These are phyloP conservation scores for Zaprionus ornatus DNA, from an alignment of 1,140 invertebrate genomes.

Conservation along the genomic window DNA sequence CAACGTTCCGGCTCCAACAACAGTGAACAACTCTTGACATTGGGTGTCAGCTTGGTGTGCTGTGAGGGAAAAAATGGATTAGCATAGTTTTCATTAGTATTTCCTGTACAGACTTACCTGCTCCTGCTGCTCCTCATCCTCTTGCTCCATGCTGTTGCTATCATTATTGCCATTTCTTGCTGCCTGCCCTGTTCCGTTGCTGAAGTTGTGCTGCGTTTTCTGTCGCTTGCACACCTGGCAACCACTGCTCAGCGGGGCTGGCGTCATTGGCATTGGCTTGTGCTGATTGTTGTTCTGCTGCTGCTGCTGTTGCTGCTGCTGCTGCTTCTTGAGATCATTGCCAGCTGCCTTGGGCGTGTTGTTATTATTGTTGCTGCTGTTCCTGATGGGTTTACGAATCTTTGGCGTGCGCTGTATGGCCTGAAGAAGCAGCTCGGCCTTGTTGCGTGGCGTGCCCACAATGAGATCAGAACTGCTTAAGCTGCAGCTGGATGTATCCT, in stretches of 20 bases:
- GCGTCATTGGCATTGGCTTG: slow-evolving; percentile 33
- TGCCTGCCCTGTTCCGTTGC: slow-evolving; percentile 11
- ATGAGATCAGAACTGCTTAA: slow-evolving; percentile 72
- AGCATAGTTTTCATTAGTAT: not conserved
- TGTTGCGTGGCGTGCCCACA: slow-evolving; percentile 77
- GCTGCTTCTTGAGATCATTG: slow-evolving; percentile 41
- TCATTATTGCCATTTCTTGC: not conserved
- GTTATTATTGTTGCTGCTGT: slow-evolving; percentile 15
- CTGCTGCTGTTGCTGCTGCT: not conserved
- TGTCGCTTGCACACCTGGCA: slow-evolving; percentile 82
- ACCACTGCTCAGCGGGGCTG: slow-evolving; percentile 29
- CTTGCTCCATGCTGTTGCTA: slow-evolving; percentile 30
- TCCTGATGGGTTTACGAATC: slow-evolving; percentile 43
- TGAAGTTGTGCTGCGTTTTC: slow-evolving; percentile 80
- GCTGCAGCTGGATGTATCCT: slow-evolving; percentile 68
- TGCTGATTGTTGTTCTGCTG: slow-evolving; percentile 53
- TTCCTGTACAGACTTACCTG: slow-evolving; percentile 2
- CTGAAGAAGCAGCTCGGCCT: slow-evolving; percentile 78
- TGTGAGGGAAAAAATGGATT: slow-evolving; percentile 4
- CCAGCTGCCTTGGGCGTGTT: slow-evolving; percentile 16
- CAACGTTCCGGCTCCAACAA: slow-evolving; percentile 39
- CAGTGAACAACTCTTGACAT: slow-evolving; percentile 68
- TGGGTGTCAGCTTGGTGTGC: slow-evolving; percentile 71
- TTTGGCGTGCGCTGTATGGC: slow-evolving; percentile 83
- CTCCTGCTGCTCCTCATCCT: slow-evolving; percentile 17